Evolutionary conservation across 2,113 vertebrate genomes (phyloP).

Genomic region (Ptilorrhoa leucosticta): DNA sequence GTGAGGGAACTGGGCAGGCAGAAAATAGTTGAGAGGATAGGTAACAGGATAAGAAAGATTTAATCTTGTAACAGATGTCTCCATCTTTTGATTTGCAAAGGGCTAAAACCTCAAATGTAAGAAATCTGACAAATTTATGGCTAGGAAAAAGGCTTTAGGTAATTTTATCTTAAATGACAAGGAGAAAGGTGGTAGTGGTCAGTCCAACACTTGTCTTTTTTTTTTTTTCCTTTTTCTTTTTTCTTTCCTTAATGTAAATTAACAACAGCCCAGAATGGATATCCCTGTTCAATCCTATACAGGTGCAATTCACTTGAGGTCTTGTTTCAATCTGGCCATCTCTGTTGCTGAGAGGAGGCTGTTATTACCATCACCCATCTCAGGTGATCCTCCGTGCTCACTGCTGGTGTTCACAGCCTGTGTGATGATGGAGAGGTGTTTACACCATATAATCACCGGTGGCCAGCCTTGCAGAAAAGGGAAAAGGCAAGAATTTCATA

Average conservation of each 20-base stretch:
- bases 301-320: neutral
- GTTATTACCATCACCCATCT: neutral
- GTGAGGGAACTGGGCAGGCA: neutral
- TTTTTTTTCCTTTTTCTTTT: fast-evolving
- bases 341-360: neutral
- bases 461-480: constrained; percentile 29
- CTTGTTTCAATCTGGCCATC: neutral
- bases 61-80: neutral
- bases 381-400: neutral
- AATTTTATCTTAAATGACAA: neutral
- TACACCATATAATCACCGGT: neutral
- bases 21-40: neutral
- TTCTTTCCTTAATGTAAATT: neutral
- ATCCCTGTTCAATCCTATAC: neutral
- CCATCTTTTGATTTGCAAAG: neutral
- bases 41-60: neutral
- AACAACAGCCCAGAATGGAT: neutral
- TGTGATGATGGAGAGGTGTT: neutral
- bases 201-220: neutral
- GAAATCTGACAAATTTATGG: neutral
- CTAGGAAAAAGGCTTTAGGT: neutral
- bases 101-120: neutral
- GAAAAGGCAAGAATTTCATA: constrained; percentile 20
- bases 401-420: neutral
- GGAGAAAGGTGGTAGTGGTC: neutral